Base-by-base conservation (phyloP, 53 echinoderm and acorn worm genomes). In the Apostichopus leukothele region DNA sequence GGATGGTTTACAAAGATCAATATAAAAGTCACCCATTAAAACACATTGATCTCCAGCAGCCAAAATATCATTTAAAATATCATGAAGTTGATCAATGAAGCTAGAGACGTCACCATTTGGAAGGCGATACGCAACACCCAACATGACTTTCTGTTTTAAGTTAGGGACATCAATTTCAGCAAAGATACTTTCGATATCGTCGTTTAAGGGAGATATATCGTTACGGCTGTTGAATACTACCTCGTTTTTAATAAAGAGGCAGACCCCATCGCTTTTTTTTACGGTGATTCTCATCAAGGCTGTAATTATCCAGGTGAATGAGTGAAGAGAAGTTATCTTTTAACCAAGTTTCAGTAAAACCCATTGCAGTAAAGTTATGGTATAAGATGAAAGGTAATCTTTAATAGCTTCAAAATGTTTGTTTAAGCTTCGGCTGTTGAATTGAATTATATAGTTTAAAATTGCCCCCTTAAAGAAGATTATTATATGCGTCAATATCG, bases 141-240 rank as follows among this genome's bases (percentile, higher is more conserved):
- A 21, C 20, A 25, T 76, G 26, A 76, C 50, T 6, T 23, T 76
- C 21, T 76, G 27, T n/a, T 50, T 76, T 76, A 26, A 76, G 13
- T 25, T 76, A 76, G 76, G 76, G 21, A 76, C 26, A 76, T 50
- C 50, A 5, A 76, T 26, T 76, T 76, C 76, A 20, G 25, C 76
- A 26, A 76, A 76, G 10, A 76, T 76, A 23, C 76, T 39, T 76
- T 76, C 76, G 27, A 76, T 76, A 25, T 76, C 39, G 5, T 76
- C 26, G 21, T 76, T 76, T 20, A 76, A 19, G 12, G 26, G 76
- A 26, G 50, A 20, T 1, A 76, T 76, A 27, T 76, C 76, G 50
- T 76, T 19, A 76, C 76, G 76, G 11, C 76, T 6, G 50, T 76
- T 0, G 50, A 26, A 26, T 5, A 53, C 12, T 6, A 76, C 25